Evolutionary conservation across 64 coral and sea anemone genomes (phyloP).

Genomic region (Actinia equina): DNA sequence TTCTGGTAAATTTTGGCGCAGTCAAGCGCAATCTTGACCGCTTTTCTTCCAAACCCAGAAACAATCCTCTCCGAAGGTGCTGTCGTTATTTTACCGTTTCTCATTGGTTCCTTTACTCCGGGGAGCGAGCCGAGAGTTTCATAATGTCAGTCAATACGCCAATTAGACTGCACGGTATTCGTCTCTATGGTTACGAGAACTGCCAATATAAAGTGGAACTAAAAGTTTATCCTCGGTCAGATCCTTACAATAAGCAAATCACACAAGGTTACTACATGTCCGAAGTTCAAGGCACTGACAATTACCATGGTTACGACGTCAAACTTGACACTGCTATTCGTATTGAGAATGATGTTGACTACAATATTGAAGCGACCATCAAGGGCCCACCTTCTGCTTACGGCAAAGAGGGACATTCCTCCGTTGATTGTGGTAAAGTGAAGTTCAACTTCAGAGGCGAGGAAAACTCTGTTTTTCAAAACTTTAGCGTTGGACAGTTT

Average conservation of each 20-base stretch:
- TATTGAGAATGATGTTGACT: slow-evolving; percentile 21
- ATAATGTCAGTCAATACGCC: slow-evolving; percentile 55
- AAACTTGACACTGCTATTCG: slow-evolving; percentile 30
- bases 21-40: slow-evolving; percentile 14
- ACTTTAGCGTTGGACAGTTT: slow-evolving; percentile 54
- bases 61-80: slow-evolving; percentile 42
- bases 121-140: slow-evolving; percentile 49
- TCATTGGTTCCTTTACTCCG: slow-evolving; percentile 67
- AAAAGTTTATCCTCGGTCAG: slow-evolving; percentile 25
- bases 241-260: not conserved
- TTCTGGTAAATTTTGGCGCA: slow-evolving; percentile 50
- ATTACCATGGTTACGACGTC: slow-evolving; percentile 58
- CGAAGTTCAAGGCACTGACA: slow-evolving; percentile 10
- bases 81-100: slow-evolving; percentile 25
- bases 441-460: slow-evolving; percentile 36
- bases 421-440: not conserved
- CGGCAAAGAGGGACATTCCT: slow-evolving; percentile 5
- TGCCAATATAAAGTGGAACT: slow-evolving; percentile 35
- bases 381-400: slow-evolving; percentile 29
- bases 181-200: slow-evolving; percentile 61
- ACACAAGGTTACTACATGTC: slow-evolving; percentile 39
- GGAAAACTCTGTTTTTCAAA: slow-evolving; percentile 11
- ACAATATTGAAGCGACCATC: slow-evolving; percentile 29
- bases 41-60: slow-evolving; percentile 38
- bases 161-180: slow-evolving; percentile 48